Evolutionary conservation across 2,113 vertebrate genomes (phyloP).

Genomic region (Petrocephalus zakoni): DNA sequence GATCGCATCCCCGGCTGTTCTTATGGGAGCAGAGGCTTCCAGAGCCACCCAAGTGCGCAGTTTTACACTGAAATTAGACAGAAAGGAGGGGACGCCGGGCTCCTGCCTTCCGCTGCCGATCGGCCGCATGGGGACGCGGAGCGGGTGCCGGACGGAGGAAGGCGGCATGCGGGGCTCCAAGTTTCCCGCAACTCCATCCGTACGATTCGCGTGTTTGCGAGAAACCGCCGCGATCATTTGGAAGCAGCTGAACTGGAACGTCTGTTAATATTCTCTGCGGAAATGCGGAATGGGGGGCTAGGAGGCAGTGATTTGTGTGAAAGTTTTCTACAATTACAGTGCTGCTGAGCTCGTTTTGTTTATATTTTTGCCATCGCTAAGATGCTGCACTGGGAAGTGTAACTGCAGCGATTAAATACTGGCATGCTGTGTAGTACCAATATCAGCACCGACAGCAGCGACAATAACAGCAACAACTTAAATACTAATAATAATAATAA

Average conservation of each 20-base stretch:
- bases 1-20: constrained; percentile 24
- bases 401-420: neutral
- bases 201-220: neutral
- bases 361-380: neutral
- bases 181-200: neutral
- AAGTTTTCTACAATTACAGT: neutral
- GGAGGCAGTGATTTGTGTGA: neutral
- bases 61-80: constrained; percentile 39
- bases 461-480: neutral
- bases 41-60: constrained; percentile 46
- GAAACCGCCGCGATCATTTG: neutral
- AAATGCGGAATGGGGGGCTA: neutral
- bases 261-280: neutral
- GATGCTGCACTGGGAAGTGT: neutral
- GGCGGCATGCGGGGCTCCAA: constrained; percentile 33
- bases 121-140: neutral
- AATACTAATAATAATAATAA: neutral
- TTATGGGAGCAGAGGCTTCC: constrained; percentile 61
- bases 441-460: neutral
- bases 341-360: neutral
- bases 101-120: constrained; percentile 22
- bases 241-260: neutral
- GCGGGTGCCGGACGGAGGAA: constrained; percentile 32
- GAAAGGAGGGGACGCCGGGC: constrained; percentile 38
- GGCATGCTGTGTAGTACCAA: neutral